A percentile compares a stretch with the other conserved stretches of the same genome.
phyloP scores from a whole-genome alignment of 2,797 vertebrate genomes.

The Peromyscus attwateri region DNA sequence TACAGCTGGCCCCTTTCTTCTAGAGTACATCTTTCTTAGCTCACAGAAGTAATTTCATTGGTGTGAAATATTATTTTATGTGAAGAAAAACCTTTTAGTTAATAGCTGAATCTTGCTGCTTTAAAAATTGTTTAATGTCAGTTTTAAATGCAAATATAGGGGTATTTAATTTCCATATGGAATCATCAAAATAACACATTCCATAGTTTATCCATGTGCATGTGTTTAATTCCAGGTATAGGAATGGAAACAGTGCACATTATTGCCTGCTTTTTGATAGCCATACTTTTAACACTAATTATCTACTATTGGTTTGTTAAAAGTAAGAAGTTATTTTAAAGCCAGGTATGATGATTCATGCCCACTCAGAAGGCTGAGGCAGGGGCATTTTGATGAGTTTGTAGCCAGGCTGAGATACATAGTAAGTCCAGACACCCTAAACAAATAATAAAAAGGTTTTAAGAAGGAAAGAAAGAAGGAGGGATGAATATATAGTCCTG shows the following conservation, averaged over 20 bases:
- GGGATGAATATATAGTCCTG: not conserved
- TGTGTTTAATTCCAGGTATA: constrained; percentile 12
- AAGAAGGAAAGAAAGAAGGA: not conserved
- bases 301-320: not conserved
- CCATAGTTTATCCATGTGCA: not conserved
- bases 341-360: not conserved
- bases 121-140: not conserved
- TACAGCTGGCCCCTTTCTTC: not conserved
- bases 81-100: not conserved
- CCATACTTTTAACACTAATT: not conserved
- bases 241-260: not conserved
- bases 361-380: not conserved
- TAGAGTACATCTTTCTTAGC: not conserved
- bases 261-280: not conserved
- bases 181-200: not conserved
- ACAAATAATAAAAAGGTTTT: not conserved
- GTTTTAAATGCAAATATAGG: not conserved
- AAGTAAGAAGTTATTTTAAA: not conserved
- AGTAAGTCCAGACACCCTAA: not conserved
- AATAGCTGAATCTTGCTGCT: not conserved
- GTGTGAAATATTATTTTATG: not conserved
- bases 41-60: not conserved
- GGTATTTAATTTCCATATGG: not conserved
- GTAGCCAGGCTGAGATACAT: not conserved
- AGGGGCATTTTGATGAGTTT: not conserved